Base-by-base conservation (phyloP, 2,113 vertebrate genomes). In the Brachionichthys hirsutus region DNA sequence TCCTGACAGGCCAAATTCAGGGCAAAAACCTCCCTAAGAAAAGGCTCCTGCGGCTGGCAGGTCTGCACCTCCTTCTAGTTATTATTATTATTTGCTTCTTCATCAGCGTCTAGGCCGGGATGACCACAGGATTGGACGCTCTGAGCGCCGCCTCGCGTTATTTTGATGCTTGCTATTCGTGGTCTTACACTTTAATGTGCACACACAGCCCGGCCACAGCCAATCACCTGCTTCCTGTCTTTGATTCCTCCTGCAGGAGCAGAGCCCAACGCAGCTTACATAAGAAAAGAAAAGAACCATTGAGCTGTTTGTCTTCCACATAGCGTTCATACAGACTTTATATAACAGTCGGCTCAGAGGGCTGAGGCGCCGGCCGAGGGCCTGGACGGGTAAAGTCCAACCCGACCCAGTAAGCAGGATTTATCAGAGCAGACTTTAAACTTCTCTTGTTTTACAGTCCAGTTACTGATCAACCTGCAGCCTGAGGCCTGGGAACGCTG, bases 391-490 rank as follows among this genome's bases (percentile, higher is more conserved):
- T 58, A 82, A 87, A 88, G 88, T 90, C 85, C 85, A 86, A 30
- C 42, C 70, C 12, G 51, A 56, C 45, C 70, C 74, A n/a, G 54
- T 76, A 65, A 86, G 86, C 69, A 73, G 81, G 67, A 80, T 87
- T 88, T 87, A 88, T 87, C 85, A 68, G 63, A 73, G 67, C 74
- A 86, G 81, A 85, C 82, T 87, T 85, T 88, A 85, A 76, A 83
- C 81, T 13, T 2, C 34, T 30, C 52, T 36, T 22, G 50, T 40
- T 55, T 46, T 72, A 30, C 3, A 30, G 57, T 56, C 62, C 3
- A 54, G 85, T 89, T 90, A 89, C 84, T 89, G 77, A 91, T 89
- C 88, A 89, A 87, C 83, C 70, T 75, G 71, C 67, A 52, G 69
- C 69, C 45, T 1, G 17, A 47, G 38, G 57, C 58, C 54, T 5